Evolutionary conservation across 2,888 invertebrate genomes (phyloP).

Genomic region (Protonemura montana): DNA sequence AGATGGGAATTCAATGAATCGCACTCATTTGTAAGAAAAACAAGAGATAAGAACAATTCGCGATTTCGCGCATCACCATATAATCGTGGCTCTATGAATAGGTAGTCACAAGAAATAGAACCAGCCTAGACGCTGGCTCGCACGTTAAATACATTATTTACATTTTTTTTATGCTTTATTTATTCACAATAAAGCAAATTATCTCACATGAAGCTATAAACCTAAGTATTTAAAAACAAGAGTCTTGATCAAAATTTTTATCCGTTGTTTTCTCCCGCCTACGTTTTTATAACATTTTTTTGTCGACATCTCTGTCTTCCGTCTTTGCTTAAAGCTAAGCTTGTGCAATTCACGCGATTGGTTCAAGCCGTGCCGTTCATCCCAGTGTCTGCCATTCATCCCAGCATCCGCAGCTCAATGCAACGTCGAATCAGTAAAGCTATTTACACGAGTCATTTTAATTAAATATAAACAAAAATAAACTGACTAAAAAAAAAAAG

Average conservation of each 20-base stretch:
- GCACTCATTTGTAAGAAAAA: too few species aligned
- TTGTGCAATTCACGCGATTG: slow-evolving; percentile 20
- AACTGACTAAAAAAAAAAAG: slow-evolving; percentile 16
- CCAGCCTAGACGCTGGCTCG: not conserved
- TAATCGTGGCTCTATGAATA: too few species aligned
- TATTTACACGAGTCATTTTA: slow-evolving; percentile 17
- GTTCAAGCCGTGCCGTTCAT: slow-evolving; percentile 29
- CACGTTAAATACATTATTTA: slow-evolving; percentile 28
- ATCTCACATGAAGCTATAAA: not conserved
- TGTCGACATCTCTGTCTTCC: not conserved
- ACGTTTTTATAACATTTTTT: slow-evolving; percentile 36
- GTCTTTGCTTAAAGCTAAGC: slow-evolving; percentile 33
- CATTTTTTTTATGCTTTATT: slow-evolving; percentile 31
- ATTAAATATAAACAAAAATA: slow-evolving; percentile 22
- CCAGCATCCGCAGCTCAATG: slow-evolving; percentile 18
- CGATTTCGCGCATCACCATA: too few species aligned
- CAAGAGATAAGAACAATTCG: too few species aligned
- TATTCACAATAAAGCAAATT: not conserved
- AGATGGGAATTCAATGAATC: too few species aligned
- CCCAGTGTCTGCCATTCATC: not conserved
- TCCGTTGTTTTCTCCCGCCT: not conserved
- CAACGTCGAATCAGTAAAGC: slow-evolving; percentile 22
- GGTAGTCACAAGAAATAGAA: not conserved
- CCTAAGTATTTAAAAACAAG: not conserved
- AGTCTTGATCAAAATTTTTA: not conserved